Evolutionary conservation across 2,797 vertebrate genomes (phyloP).

Genomic region (Yasuhikotakia modesta): DNA sequence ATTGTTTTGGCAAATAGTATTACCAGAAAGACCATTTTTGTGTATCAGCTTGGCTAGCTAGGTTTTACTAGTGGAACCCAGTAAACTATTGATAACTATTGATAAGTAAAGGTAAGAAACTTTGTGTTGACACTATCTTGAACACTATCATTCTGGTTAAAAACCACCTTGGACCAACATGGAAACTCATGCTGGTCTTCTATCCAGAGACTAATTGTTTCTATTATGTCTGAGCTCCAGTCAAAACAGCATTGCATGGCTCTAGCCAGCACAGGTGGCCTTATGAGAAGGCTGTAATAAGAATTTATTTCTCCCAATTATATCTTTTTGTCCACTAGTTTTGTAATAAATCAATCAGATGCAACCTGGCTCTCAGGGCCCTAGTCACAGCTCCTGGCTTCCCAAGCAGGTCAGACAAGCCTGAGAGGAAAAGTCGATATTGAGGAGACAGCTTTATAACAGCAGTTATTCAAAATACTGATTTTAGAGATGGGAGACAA

Average conservation of each 20-base stretch:
- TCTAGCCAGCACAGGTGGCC: conserved; percentile 74
- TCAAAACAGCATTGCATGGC: conserved; percentile 47
- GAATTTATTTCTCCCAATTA: conserved; percentile 95
- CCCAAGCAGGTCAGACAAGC: conserved; percentile 67
- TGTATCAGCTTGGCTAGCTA: too few species aligned
- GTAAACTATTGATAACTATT: too few species aligned
- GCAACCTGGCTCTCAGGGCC: conserved; percentile 78
- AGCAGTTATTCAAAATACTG: conserved; percentile 73
- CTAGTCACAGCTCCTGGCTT: conserved; percentile 69
- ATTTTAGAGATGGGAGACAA: conserved; percentile 68
- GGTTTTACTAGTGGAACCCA: too few species aligned
- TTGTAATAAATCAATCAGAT: conserved; percentile 87
- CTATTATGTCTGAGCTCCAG: conserved; percentile 36
- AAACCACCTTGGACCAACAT: neutral
- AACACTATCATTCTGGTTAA: neutral
- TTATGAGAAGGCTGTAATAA: conserved; percentile 85
- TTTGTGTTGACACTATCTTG: too few species aligned
- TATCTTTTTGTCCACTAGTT: conserved; percentile 83
- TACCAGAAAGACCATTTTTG: too few species aligned
- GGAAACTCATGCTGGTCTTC: neutral
- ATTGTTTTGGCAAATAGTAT: too few species aligned
- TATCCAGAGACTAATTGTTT: neutral
- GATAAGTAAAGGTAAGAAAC: too few species aligned
- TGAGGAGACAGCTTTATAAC: conserved; percentile 57
- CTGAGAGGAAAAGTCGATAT: conserved; percentile 36